A percentile compares a stretch with the other conserved stretches of the same genome.
phyloP scores from a whole-genome alignment of 2,113 vertebrate species.

The Mesocricetus auratus region DNA sequence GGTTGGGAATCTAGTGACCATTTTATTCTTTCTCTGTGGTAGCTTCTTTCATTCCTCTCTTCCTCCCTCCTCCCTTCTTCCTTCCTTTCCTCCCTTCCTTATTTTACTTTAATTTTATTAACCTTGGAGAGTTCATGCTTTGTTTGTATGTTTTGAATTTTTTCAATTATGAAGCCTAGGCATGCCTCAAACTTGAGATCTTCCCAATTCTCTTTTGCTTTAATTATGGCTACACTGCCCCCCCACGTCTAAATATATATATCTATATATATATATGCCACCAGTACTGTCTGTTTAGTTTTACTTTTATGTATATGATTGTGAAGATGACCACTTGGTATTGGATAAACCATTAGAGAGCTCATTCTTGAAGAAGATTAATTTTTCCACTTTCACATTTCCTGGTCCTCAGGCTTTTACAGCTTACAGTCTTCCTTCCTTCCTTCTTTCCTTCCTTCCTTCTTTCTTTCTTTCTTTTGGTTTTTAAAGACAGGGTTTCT shows the following conservation, averaged over 20 bases:
- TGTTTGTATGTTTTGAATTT: background rate
- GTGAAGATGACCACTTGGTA: background rate
- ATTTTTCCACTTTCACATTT: background rate
- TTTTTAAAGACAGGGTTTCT: too few relatives aligned
- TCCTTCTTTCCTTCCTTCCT: background rate
- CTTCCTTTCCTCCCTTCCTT: too few relatives aligned
- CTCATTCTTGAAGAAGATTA: background rate
- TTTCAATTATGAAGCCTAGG: background rate
- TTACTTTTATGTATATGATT: background rate
- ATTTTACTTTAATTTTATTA: slow-evolving; percentile 12
- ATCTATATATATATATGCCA: too few relatives aligned
- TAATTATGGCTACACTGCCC: too few relatives aligned
- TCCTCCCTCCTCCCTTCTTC: background rate
- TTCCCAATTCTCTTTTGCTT: background rate
- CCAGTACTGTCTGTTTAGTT: background rate
- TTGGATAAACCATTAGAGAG: background rate
- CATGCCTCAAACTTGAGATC: background rate
- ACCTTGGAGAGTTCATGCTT: background rate
- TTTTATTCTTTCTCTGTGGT: background rate
- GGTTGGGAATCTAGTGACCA: background rate
- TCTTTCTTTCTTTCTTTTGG: too few relatives aligned
- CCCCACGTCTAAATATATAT: too few relatives aligned
- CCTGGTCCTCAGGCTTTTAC: background rate
- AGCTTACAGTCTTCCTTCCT: too few relatives aligned
- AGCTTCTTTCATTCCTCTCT: background rate